Evolutionary conservation across 2,888 invertebrate species (phyloP), one percentile per base, ranked within the genome.

Genomic region (Baccha elongata): DNA sequence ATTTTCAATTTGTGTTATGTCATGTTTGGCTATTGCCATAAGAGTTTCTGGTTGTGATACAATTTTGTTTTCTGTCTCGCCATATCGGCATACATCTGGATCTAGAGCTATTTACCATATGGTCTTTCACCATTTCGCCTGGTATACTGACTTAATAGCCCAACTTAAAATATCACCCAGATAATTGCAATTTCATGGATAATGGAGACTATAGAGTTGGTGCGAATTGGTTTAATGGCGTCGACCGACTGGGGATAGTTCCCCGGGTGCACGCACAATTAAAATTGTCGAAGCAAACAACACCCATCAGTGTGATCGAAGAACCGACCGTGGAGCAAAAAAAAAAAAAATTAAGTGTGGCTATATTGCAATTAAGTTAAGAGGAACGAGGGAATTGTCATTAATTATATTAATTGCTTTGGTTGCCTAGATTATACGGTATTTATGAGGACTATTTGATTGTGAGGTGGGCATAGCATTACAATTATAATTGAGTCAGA

Each of bases 391-490:
- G 71, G 69, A 65, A 44, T 32, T 44, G 58, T 37, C 75, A 81
- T 81, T 81, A 71, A 71, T 75, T 71, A 71, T 65, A 21, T 81
- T 65, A 69, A 81, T 71, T 67, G 69, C 60, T 60, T 75, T 65
- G 75, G 58, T 69, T 53, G 26, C 44, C 48, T 44, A 60, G 75
- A 75, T 71, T 65, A n/a, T n/a, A 52, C 44, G 64, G 69, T 71
- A 81, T 75, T 65, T 81, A 67, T 52, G 64, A 42, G 65, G 52
- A 55, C 21, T 5, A 23, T 42, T 44, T 8, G 46, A 69, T n/a
- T 62, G 40, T 15, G 35, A 58, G 58, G 58, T 58, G 58, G n/a
- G 15, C 58, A 58, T n/a, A 40, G 13, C 13, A 55, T 55, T 55
- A 55, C 11, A 40, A 23, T 23, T 58, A 58, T 13, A 40, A 40